Conservation (phyloP, 1,140 invertebrate species). For the Drosophila takahashii region DNA sequence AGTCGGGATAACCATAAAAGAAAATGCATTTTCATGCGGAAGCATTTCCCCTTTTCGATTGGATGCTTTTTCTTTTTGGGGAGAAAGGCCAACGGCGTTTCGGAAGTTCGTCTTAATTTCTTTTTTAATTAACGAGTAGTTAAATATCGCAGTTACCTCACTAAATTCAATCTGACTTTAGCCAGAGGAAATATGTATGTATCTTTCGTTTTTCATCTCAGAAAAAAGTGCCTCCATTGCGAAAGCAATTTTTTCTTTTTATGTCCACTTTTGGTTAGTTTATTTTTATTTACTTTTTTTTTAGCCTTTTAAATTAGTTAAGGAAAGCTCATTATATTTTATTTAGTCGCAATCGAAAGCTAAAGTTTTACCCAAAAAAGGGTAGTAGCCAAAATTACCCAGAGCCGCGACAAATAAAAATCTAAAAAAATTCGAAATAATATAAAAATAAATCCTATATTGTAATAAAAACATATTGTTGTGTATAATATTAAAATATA, state of each 20-base stretch:
- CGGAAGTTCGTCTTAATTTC: conserved; percentile 14
- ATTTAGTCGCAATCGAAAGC: too few relatives aligned
- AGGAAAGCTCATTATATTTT: too few relatives aligned
- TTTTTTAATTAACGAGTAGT: conserved; percentile 6
- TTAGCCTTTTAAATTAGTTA: not conserved
- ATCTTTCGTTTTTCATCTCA: not conserved
- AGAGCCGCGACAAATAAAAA: too few relatives aligned
- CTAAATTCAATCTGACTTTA: not conserved
- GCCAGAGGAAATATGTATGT: too few relatives aligned
- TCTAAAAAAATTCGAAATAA: too few relatives aligned
- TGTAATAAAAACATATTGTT: too few relatives aligned
- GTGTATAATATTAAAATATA: too few relatives aligned
- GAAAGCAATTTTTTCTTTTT: not conserved
- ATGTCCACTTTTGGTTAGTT: not conserved
- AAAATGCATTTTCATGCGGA: conserved; percentile 13
- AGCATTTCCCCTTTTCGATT: not conserved
- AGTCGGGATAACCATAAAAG: not conserved
- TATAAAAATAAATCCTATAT: too few relatives aligned
- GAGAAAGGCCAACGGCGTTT: conserved; percentile 8
- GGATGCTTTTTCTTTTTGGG: not conserved
- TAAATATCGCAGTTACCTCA: conserved; percentile 12
- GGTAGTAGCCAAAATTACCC: too few relatives aligned
- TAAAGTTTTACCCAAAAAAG: too few relatives aligned
- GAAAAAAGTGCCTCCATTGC: not conserved
- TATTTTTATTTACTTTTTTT: not conserved